These are phyloP conservation scores for Leptogaster cylindrica DNA, from an alignment of 2,888 invertebrate species.

Conservation along the genomic window DNA sequence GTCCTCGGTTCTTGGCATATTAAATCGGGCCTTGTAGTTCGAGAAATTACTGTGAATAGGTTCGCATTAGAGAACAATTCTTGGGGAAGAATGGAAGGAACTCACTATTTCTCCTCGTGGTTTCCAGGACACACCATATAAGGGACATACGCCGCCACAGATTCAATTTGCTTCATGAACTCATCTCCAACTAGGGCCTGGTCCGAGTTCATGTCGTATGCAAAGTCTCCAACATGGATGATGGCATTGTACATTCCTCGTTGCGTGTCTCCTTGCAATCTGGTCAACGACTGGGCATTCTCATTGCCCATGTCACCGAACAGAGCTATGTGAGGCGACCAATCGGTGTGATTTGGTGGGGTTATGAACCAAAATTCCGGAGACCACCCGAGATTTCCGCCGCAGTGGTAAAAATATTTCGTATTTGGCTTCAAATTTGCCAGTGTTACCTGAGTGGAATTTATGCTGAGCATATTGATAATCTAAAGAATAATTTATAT, in stretches of 20 bases:
- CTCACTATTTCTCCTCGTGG: constrained; percentile 82
- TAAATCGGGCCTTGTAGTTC: constrained; percentile 89
- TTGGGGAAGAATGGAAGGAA: background rate
- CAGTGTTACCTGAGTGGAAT: constrained; percentile 60
- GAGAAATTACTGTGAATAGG: constrained; percentile 88
- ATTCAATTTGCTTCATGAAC: constrained; percentile 91
- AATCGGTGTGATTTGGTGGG: constrained; percentile 69
- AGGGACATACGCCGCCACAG: constrained; percentile 86
- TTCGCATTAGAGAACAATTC: background rate
- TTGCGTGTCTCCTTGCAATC: constrained; percentile 84
- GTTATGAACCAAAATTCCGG: constrained; percentile 78
- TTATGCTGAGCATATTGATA: background rate
- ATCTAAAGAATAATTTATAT: background rate
- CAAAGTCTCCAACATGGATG: constrained; percentile 93
- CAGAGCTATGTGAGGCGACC: constrained; percentile 83
- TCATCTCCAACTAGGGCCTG: constrained; percentile 85
- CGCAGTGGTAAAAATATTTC: constrained; percentile 81
- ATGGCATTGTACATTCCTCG: constrained; percentile 81
- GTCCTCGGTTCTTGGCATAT: constrained; percentile 81
- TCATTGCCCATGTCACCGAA: constrained; percentile 95
- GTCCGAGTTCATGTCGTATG: constrained; percentile 88
- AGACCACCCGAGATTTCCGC: constrained; percentile 84
- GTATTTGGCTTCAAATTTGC: constrained; percentile 67
- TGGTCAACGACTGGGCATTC: constrained; percentile 83
- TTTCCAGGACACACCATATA: constrained; percentile 95